Conservation (phyloP, 2,797 vertebrate genomes). For the Rallus crepitans region DNA sequence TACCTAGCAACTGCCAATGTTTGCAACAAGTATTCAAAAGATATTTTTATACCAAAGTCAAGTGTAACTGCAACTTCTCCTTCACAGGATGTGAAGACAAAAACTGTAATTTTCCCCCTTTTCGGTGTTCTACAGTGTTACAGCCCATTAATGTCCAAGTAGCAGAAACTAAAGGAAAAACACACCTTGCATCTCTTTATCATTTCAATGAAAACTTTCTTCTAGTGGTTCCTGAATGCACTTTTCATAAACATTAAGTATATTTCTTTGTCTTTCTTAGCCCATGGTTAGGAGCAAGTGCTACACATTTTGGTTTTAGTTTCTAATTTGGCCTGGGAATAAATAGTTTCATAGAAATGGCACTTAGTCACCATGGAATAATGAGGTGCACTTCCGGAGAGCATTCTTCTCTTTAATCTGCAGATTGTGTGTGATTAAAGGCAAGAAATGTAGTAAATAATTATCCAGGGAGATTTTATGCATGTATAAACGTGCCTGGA, state of each 20-base stretch:
- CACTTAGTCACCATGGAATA: slow-evolving; percentile 48
- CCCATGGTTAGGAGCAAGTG: background rate
- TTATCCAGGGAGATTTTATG: background rate
- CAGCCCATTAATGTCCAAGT: background rate
- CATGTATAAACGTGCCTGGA: background rate
- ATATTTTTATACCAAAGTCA: background rate
- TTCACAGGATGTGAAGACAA: background rate
- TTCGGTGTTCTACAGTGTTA: background rate
- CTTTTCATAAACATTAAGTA: background rate
- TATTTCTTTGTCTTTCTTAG: slow-evolving; percentile 40
- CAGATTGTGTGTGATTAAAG: background rate
- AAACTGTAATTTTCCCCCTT: background rate
- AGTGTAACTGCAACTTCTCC: background rate
- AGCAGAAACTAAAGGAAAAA: background rate
- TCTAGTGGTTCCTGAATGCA: slow-evolving; percentile 23
- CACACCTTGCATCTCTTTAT: background rate
- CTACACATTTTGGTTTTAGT: slow-evolving; percentile 31
- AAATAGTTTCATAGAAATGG: slow-evolving; percentile 52
- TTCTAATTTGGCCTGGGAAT: slow-evolving; percentile 47
- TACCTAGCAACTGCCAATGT: background rate
- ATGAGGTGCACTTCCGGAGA: slow-evolving; percentile 23
- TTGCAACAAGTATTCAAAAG: background rate
- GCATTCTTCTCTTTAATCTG: background rate
- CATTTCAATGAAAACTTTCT: background rate
- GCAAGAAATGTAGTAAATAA: slow-evolving; percentile 2